Percentiles rank a stretch among this genome's conserved stretches.
phyloP scores from a whole-genome alignment of 2,113 vertebrate species.

The Pelecanus crispus region DNA sequence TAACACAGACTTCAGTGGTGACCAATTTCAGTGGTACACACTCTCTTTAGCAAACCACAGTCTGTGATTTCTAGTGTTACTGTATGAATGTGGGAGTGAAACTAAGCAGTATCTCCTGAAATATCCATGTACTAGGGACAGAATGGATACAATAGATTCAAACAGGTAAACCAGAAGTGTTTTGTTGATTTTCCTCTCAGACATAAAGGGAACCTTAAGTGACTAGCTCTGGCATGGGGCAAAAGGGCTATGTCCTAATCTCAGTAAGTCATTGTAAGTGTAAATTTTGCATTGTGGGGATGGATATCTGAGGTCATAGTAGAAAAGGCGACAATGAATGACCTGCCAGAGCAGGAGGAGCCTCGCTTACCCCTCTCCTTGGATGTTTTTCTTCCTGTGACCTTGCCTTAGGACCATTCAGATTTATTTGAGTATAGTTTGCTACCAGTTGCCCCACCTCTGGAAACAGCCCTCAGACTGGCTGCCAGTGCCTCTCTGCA shows the following conservation, averaged over 20 bases:
- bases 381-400: slow-evolving; percentile 24
- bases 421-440: not conserved
- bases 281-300: not conserved
- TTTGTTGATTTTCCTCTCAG: not conserved
- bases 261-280: not conserved
- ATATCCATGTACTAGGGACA: not conserved
- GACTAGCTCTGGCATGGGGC: not conserved
- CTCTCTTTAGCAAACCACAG: not conserved
- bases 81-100: not conserved
- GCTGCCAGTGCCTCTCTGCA: not conserved
- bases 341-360: not conserved
- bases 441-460: not conserved
- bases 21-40: not conserved
- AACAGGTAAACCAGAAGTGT: not conserved
- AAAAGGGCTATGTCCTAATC: not conserved
- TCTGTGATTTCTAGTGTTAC: not conserved
- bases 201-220: not conserved
- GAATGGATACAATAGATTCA: not conserved
- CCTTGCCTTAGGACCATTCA: not conserved
- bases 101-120: not conserved
- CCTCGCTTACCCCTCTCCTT: not conserved
- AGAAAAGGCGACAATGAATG: not conserved
- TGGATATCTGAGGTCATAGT: not conserved
- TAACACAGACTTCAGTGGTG: not conserved
- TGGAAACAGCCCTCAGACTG: not conserved